A percentile compares a stretch with the other conserved stretches of the same genome.
These are phyloP conservation scores for Halisarca cf. caerulea DNA, from an alignment of 37 sponge, comb jelly and placozoan genomes.

Conservation along the genomic window DNA sequence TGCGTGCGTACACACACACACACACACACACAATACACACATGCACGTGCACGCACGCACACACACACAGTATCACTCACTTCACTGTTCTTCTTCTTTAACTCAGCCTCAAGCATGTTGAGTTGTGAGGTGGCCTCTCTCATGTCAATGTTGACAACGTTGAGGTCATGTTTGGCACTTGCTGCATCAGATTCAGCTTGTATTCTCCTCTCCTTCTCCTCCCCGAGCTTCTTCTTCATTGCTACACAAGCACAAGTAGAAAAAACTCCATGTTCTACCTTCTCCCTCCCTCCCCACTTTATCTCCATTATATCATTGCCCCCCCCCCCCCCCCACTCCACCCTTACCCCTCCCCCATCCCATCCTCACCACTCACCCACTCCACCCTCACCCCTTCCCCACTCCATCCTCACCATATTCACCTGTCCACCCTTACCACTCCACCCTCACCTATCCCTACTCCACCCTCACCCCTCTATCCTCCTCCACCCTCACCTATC, in stretches of 20 bases:
- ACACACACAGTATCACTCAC: conserved; percentile 7
- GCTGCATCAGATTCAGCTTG: conserved; percentile 36
- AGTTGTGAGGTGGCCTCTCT: conserved; percentile 47
- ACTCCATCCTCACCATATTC: not conserved
- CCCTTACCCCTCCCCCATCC: not conserved
- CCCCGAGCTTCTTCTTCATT: conserved; percentile 35
- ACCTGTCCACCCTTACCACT: not conserved
- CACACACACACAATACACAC: too few species aligned
- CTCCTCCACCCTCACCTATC: not conserved
- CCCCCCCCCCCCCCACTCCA: not conserved
- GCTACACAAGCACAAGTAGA: not conserved
- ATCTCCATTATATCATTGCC: not conserved
- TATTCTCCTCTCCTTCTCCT: conserved; percentile 39
- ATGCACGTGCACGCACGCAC: conserved; percentile 4
- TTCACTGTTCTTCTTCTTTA: not conserved
- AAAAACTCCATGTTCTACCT: too few species aligned
- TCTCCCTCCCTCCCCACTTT: not conserved
- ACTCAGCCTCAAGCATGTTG: conserved; percentile 11
- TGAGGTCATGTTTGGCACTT: conserved; percentile 41
- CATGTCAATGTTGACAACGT: conserved; percentile 60
- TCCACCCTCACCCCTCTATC: not conserved
- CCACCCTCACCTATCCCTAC: not conserved
- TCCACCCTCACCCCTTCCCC: not conserved
- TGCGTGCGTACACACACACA: too few species aligned
- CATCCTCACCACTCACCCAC: not conserved